Conservation (phyloP, 2,797 vertebrate species). For the Aeoliscus strigatus region DNA sequence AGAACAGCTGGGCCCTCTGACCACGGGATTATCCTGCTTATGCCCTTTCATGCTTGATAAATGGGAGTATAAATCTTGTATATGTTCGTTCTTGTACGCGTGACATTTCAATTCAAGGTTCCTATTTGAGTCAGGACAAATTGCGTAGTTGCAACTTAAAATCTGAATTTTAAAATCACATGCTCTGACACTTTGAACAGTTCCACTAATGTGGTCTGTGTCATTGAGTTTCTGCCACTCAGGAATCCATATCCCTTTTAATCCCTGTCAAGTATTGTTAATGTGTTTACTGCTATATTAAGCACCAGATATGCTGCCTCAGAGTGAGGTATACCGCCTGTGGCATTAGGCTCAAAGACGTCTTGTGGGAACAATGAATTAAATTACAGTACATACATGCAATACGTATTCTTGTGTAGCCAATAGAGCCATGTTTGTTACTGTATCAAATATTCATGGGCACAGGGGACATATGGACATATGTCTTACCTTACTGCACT, state of each 20-base stretch:
- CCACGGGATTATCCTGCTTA: constrained; percentile 18
- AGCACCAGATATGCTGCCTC: constrained; percentile 44
- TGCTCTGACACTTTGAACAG: constrained; percentile 38
- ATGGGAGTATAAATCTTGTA: constrained; percentile 17
- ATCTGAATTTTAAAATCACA: constrained; percentile 26
- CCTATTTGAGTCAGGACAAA: constrained; percentile 4
- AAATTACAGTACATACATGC: constrained; percentile 34
- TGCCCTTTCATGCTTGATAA: constrained; percentile 32
- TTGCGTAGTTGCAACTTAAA: constrained; percentile 9
- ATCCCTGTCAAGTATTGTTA: constrained; percentile 65
- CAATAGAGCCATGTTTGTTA: constrained; percentile 24
- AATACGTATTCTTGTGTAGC: constrained; percentile 12
- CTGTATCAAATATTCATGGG: constrained; percentile 60
- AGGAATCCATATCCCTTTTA: constrained; percentile 51
- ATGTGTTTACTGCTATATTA: constrained; percentile 64
- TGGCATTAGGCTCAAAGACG: constrained; percentile 29
- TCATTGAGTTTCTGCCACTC: constrained; percentile 52
- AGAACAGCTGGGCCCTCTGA: constrained; percentile 29
- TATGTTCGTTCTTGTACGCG: constrained; percentile 9
- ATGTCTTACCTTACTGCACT: constrained; percentile 26
- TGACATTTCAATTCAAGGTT: constrained; percentile 21
- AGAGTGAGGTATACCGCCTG: constrained; percentile 30
- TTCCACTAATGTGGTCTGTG: constrained; percentile 51
- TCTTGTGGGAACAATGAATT: constrained; percentile 39
- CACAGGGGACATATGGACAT: constrained; percentile 22